Conservation (phyloP, 2,888 invertebrate genomes). For the Stenolophus ochropezus region DNA sequence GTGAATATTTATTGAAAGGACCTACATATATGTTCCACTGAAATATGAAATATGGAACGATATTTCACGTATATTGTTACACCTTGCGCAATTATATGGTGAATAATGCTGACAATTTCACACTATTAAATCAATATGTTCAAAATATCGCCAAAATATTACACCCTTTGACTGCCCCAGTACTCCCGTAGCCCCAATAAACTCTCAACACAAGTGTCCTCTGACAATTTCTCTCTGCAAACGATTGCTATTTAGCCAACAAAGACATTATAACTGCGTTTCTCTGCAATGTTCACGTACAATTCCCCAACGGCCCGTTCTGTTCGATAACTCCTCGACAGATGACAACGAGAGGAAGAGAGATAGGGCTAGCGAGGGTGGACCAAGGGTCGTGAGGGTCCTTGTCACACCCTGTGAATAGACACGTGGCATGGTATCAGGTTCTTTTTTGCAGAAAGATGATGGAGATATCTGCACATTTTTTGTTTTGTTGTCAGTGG, state of each 20-base stretch:
- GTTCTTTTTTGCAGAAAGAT: constrained; percentile 13
- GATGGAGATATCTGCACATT: neutral
- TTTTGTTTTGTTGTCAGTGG: neutral
- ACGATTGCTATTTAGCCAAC: constrained; percentile 17
- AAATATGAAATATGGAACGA: neutral
- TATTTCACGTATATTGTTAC: neutral
- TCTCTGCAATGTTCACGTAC: constrained; percentile 17
- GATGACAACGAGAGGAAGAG: constrained; percentile 5
- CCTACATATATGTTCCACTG: neutral
- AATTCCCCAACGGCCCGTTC: constrained; percentile 7
- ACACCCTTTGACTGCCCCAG: neutral
- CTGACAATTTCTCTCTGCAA: neutral
- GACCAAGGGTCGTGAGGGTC: neutral
- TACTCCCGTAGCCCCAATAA: constrained; percentile 10
- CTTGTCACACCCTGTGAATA: constrained; percentile 35
- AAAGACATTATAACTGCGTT: constrained; percentile 33
- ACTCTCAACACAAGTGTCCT: neutral
- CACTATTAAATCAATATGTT: neutral
- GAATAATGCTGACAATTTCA: neutral
- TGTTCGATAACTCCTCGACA: constrained; percentile 37
- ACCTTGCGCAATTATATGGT: neutral
- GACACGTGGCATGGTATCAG: neutral
- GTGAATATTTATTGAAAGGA: neutral
- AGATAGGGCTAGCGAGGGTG: constrained; percentile 3
- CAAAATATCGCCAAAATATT: neutral